phyloP scores from a whole-genome alignment of 2,113 vertebrate species.

The Monarcha castaneiventris region DNA sequence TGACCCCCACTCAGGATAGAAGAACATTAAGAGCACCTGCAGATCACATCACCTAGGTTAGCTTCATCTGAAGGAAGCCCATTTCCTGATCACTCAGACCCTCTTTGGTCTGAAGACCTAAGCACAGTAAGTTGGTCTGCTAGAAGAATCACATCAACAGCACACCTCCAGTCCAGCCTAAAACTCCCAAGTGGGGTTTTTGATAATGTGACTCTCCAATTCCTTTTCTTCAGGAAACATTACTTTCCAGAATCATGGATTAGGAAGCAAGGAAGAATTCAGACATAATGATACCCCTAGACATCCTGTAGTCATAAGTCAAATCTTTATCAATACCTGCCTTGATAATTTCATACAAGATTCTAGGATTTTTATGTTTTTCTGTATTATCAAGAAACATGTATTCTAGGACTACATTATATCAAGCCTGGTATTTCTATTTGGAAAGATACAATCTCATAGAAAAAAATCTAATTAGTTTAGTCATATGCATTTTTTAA shows the following conservation, averaged over 20 bases:
- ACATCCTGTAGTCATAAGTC: background rate
- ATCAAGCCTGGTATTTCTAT: background rate
- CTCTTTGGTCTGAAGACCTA: background rate
- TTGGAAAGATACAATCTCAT: background rate
- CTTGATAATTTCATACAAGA: background rate
- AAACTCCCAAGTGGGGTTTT: background rate
- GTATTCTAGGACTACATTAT: background rate
- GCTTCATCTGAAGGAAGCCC: background rate
- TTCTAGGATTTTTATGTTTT: background rate
- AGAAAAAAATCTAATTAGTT: background rate
- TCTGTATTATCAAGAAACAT: background rate
- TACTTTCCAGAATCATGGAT: background rate
- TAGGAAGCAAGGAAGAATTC: background rate
- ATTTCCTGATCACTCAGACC: background rate
- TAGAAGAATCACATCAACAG: background rate
- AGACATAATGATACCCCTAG: background rate
- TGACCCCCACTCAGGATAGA: background rate
- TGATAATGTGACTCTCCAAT: background rate
- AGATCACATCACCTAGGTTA: background rate
- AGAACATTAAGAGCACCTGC: background rate
- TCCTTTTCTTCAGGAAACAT: background rate
- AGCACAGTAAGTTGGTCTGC: background rate
- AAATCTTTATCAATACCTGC: background rate
- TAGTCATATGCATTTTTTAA: background rate
- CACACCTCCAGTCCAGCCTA: background rate